These are phyloP conservation scores for Ctenoplectra terminalis DNA, from an alignment of 1,140 invertebrate genomes.

Conservation along the genomic window DNA sequence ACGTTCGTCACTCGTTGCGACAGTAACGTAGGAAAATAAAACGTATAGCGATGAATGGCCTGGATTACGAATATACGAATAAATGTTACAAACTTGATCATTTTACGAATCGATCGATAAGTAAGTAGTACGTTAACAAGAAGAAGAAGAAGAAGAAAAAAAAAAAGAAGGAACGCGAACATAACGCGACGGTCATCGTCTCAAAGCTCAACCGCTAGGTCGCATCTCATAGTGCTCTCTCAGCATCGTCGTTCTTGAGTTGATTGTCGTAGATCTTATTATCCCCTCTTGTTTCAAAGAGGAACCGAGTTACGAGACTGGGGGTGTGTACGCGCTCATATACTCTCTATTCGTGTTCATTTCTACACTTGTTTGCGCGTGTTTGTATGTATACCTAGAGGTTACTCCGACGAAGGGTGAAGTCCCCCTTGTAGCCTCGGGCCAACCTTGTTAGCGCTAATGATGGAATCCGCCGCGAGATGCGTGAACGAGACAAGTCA, in stretches of 20 bases:
- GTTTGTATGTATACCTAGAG: constrained; percentile 40
- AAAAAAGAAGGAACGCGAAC: constrained; percentile 66
- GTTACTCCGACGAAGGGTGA: constrained; percentile 58
- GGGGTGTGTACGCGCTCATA: constrained; percentile 30
- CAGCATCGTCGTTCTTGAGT: constrained; percentile 70
- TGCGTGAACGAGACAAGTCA: constrained; percentile 64
- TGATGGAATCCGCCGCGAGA: constrained; percentile 75
- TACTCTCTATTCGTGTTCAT: constrained; percentile 41
- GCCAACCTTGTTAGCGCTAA: constrained; percentile 81
- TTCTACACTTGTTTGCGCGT: constrained; percentile 31
- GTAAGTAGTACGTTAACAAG: too few species aligned
- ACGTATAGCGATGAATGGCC: too few species aligned
- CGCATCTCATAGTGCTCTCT: constrained; percentile 38
- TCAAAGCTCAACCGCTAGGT: constrained; percentile 74
- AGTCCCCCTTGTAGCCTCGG: constrained; percentile 69
- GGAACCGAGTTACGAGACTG: constrained; percentile 48
- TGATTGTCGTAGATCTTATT: constrained; percentile 83
- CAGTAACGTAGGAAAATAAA: too few species aligned
- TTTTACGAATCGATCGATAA: not conserved
- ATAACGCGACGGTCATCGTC: constrained; percentile 78
- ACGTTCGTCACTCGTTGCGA: too few species aligned
- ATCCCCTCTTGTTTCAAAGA: constrained; percentile 77
- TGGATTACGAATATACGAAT: too few species aligned
- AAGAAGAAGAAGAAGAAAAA: too few species aligned
- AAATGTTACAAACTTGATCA: too few species aligned